phyloP scores from a whole-genome alignment of 2,888 invertebrate species.

The Nomada fabriciana region DNA sequence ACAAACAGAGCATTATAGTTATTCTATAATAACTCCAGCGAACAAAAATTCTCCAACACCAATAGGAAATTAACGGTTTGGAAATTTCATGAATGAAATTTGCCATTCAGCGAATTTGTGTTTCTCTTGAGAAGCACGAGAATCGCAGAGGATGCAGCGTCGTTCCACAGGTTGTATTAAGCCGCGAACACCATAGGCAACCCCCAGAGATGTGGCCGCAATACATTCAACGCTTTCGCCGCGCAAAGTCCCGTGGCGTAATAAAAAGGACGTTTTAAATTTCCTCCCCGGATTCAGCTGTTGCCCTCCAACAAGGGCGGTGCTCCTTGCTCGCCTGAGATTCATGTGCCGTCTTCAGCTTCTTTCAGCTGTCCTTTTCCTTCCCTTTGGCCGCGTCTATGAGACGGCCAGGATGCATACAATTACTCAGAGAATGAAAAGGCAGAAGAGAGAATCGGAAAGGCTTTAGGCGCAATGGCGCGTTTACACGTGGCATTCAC shows the following conservation, averaged over 20 bases:
- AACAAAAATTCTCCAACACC: too few species aligned
- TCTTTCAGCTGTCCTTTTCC: constrained; percentile 24
- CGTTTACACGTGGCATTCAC: constrained; percentile 57
- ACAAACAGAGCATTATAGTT: too few species aligned
- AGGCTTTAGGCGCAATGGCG: constrained; percentile 49
- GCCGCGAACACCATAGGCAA: constrained; percentile 7
- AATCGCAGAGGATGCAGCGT: not conserved
- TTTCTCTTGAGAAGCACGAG: not conserved
- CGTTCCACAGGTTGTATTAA: not conserved
- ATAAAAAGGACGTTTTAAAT: constrained; percentile 65
- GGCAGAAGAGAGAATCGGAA: constrained; percentile 26
- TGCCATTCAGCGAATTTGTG: too few species aligned
- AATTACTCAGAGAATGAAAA: constrained; percentile 48
- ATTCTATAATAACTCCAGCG: too few species aligned
- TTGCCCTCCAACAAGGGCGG: constrained; percentile 48
- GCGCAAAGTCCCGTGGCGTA: constrained; percentile 52
- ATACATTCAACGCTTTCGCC: constrained; percentile 41
- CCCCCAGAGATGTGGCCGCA: constrained; percentile 12
- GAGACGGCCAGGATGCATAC: constrained; percentile 43
- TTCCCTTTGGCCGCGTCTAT: constrained; percentile 8
- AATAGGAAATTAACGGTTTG: too few species aligned
- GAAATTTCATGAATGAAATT: not conserved
- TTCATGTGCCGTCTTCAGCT: constrained; percentile 26
- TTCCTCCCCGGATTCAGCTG: constrained; percentile 60
- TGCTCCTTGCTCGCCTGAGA: constrained; percentile 17